Conservation (phyloP, 2,113 vertebrate genomes). For the Spizaetus ornatus region DNA sequence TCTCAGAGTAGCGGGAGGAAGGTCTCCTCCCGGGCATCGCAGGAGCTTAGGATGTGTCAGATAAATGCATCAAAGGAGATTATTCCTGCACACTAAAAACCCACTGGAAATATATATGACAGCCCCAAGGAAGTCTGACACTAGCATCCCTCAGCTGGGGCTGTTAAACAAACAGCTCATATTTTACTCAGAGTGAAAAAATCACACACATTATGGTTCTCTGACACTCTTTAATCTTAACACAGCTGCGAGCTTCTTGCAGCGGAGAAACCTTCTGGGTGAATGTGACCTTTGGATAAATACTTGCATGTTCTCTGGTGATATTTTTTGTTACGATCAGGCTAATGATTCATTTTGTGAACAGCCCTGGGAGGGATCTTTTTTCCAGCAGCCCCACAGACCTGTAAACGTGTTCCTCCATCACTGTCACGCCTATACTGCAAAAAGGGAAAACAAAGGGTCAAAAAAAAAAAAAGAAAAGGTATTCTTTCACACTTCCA, state of each 20-base stretch:
- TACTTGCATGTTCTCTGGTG: neutral
- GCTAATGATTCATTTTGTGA: slow-evolving; percentile 5
- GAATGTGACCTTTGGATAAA: slow-evolving; percentile 16
- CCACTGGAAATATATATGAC: slow-evolving; percentile 27
- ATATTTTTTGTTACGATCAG: slow-evolving; percentile 1
- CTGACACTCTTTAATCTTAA: slow-evolving; percentile 40
- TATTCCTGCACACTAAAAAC: neutral
- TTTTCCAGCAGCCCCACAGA: neutral
- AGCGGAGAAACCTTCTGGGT: slow-evolving; percentile 7
- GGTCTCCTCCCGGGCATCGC: neutral
- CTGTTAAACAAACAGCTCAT: slow-evolving; percentile 47
- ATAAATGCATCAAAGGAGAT: slow-evolving; percentile 30
- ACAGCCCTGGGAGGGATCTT: neutral
- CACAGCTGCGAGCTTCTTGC: slow-evolving; percentile 3
- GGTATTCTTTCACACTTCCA: neutral
- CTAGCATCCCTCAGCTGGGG: slow-evolving; percentile 21
- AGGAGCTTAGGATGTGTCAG: slow-evolving; percentile 8
- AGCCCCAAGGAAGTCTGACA: slow-evolving; percentile 16
- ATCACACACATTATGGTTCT: neutral
- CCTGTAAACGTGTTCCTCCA: neutral
- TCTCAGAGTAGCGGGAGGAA: neutral
- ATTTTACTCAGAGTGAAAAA: slow-evolving; percentile 47
- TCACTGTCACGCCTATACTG: neutral
- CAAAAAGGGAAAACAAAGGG: neutral
- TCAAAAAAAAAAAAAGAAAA: neutral